phyloP scores from a whole-genome alignment of 2,888 invertebrate species.

The Poecilobothrus nobilitatus region DNA sequence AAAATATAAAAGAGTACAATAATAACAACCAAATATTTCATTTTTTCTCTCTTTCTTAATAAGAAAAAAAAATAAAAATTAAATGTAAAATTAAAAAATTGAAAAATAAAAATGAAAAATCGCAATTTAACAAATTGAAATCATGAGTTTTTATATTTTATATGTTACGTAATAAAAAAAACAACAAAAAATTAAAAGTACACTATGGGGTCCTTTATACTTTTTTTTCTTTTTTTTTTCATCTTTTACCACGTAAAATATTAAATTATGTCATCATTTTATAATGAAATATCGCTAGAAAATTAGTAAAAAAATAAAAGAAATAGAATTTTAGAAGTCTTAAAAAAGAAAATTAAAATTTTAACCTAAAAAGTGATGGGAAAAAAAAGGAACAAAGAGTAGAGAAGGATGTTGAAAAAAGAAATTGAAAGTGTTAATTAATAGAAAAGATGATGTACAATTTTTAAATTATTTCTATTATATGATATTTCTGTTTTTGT shows the following conservation, averaged over 20 bases:
- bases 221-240: too few relatives aligned
- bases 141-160: not conserved
- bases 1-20: too few relatives aligned
- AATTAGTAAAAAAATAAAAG: not conserved
- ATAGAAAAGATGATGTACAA: not conserved
- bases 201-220: not conserved
- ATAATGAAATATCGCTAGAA: not conserved
- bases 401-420: too few relatives aligned
- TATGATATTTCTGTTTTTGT: not conserved
- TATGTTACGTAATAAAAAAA: not conserved
- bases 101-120: slow-evolving; percentile 2
- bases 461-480: not conserved
- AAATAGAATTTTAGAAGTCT: not conserved
- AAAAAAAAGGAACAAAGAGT: not conserved
- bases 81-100: too few relatives aligned
- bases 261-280: not conserved
- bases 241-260: slow-evolving; percentile 1
- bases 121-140: slow-evolving; percentile 6
- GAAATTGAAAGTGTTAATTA: not conserved
- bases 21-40: too few relatives aligned
- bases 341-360: too few relatives aligned
- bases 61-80: too few relatives aligned
- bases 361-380: not conserved
- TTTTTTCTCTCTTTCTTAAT: too few relatives aligned
- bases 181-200: not conserved